A percentile compares a stretch with the other conserved stretches of the same genome.
Evolutionary conservation across 2,888 invertebrate species (phyloP).

Genomic region (Alloplasta piceator): DNA sequence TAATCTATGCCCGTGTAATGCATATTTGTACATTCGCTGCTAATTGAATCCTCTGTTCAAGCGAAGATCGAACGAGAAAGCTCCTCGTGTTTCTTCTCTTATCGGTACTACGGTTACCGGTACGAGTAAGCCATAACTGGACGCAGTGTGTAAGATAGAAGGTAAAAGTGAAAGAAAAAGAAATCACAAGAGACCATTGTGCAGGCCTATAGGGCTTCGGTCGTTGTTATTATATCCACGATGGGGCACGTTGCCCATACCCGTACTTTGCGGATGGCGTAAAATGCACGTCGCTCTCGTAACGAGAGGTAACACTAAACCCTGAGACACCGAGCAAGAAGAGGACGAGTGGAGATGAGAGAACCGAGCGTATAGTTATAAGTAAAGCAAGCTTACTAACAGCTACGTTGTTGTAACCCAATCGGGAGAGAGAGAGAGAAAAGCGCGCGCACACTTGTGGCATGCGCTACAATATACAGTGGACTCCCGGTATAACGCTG

Average conservation of each 20-base stretch:
- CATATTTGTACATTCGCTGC: background rate
- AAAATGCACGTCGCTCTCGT: conserved; percentile 60
- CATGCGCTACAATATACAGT: conserved; percentile 77
- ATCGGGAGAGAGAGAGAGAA: conserved; percentile 67
- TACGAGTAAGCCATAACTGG: conserved; percentile 60
- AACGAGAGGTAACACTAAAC: conserved; percentile 76
- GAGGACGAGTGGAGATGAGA: conserved; percentile 57
- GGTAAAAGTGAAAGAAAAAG: conserved; percentile 4
- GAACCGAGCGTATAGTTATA: conserved; percentile 54
- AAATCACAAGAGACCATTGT: conserved; percentile 52
- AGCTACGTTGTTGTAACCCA: conserved; percentile 76
- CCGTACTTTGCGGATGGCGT: conserved; percentile 30
- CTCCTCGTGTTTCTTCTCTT: conserved; percentile 47
- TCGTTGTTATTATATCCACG: conserved; percentile 37
- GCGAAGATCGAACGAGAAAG: conserved; percentile 20
- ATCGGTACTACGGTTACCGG: conserved; percentile 35
- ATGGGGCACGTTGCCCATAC: conserved; percentile 3
- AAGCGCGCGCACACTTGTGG: conserved; percentile 79
- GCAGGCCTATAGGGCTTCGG: conserved; percentile 70
- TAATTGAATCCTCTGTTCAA: background rate
- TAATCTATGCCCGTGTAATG: background rate
- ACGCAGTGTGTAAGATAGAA: conserved; percentile 34
- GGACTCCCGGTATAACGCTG: no score
- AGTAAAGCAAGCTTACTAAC: conserved; percentile 34
- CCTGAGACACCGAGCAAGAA: conserved; percentile 62